A percentile compares a stretch with the other conserved stretches of the same genome.
phyloP scores from a whole-genome alignment of 2,797 vertebrate species.

The Tarsius wallacei region DNA sequence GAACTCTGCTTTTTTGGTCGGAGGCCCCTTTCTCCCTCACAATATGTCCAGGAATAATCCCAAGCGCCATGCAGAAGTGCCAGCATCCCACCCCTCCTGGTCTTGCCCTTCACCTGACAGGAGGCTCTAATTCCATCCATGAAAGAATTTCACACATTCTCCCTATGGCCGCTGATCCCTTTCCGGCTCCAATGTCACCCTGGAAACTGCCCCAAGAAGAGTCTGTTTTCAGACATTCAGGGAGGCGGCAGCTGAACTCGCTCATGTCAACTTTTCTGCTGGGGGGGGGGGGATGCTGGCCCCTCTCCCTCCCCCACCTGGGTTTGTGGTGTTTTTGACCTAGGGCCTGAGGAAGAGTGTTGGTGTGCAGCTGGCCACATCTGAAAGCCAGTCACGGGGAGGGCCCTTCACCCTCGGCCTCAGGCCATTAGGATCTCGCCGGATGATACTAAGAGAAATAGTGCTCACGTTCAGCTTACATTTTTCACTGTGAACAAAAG shows the following conservation, averaged over 20 bases:
- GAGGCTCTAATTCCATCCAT: constrained; percentile 26
- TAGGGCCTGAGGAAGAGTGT: background rate
- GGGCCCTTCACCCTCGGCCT: background rate
- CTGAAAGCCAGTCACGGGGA: background rate
- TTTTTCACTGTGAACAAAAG: background rate
- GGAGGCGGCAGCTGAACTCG: background rate
- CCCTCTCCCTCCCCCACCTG: background rate
- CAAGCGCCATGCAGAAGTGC: background rate
- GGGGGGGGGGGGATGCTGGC: background rate
- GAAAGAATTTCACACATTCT: constrained; percentile 61
- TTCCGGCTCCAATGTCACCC: background rate
- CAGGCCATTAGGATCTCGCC: background rate
- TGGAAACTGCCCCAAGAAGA: background rate
- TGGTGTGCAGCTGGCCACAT: background rate
- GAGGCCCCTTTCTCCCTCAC: background rate
- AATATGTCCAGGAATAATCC: background rate
- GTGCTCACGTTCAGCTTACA: background rate
- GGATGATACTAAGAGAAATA: constrained; percentile 1
- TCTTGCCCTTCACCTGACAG: constrained; percentile 10
- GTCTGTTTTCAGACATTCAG: background rate
- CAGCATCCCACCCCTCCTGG: background rate
- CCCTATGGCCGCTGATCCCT: background rate
- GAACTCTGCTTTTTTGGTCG: background rate
- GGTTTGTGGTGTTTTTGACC: background rate
- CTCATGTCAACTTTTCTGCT: background rate